These are phyloP conservation scores for Oxycera nigricornis DNA, from an alignment of 2,888 invertebrate genomes.

Conservation along the genomic window DNA sequence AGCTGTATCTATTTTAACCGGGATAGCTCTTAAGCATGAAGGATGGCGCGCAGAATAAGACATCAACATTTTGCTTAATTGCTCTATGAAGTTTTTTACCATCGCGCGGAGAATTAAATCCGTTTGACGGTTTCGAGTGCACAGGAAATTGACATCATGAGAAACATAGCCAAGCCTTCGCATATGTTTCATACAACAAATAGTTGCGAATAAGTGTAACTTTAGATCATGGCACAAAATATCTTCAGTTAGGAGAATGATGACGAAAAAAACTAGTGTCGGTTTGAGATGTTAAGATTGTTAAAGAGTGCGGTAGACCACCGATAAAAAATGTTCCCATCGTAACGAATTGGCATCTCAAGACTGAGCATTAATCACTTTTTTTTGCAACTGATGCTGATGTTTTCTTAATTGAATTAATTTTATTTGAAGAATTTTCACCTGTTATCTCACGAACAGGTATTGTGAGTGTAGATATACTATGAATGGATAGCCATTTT, in stretches of 20 bases:
- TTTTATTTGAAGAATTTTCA: constrained; percentile 32
- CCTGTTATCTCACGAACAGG: neutral
- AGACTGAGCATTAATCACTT: constrained; percentile 30
- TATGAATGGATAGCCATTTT: neutral
- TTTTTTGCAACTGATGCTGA: neutral
- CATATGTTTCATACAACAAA: neutral
- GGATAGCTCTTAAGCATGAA: neutral
- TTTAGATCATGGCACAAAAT: neutral
- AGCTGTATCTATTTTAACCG: constrained; percentile 2
- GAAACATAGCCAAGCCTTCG: constrained; percentile 14
- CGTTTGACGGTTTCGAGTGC: constrained; percentile 7
- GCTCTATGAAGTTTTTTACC: constrained; percentile 22
- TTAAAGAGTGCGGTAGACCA: constrained; percentile 25
- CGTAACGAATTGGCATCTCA: constrained; percentile 30
- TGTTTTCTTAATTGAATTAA: constrained; percentile 36
- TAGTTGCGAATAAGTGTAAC: neutral
- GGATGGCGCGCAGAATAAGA: constrained; percentile 27
- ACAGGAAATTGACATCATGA: constrained; percentile 40
- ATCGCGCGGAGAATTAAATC: neutral
- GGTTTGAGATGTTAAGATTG: constrained; percentile 35
- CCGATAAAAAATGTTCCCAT: constrained; percentile 25
- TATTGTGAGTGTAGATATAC: neutral
- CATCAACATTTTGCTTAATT: constrained; percentile 40
- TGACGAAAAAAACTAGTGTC: constrained; percentile 10
- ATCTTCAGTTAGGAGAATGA: neutral